Percentiles rank a stretch among this genome's conserved stretches.
These are phyloP conservation scores for Gonioctena quinquepunctata DNA, from an alignment of 1,140 invertebrate species.

Conservation along the genomic window DNA sequence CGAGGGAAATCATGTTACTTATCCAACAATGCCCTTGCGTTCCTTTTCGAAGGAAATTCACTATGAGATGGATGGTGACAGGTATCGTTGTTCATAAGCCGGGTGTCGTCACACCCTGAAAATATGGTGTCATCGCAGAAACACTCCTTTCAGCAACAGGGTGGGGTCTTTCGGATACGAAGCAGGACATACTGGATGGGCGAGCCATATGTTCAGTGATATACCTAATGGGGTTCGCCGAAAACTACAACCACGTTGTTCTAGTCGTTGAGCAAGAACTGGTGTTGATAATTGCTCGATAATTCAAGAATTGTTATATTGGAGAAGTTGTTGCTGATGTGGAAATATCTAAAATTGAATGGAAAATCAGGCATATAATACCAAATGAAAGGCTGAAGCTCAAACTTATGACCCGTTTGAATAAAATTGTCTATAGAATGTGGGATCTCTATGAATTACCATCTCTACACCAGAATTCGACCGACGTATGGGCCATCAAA, in stretches of 20 bases:
- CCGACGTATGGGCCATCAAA: neutral
- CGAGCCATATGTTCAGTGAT: conserved; percentile 4
- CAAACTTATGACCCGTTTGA: neutral
- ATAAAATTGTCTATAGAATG: neutral
- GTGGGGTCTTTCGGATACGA: neutral
- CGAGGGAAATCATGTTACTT: neutral
- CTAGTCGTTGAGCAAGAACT: conserved; percentile 9
- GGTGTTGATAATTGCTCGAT: conserved; percentile 11
- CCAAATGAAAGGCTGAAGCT: neutral
- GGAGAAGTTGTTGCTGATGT: neutral
- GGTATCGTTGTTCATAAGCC: conserved; percentile 9
- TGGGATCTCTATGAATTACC: neutral
- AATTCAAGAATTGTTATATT: conserved; percentile 13
- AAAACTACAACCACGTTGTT: conserved; percentile 5
- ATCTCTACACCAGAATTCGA: neutral
- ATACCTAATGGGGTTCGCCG: conserved; percentile 16
- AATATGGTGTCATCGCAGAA: neutral
- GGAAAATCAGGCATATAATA: neutral
- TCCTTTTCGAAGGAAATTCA: conserved; percentile 14
- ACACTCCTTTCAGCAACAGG: neutral
- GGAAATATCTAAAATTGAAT: neutral
- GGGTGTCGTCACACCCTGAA: neutral
- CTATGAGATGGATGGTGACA: conserved; percentile 14
- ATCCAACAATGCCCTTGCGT: conserved; percentile 15
- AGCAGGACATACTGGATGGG: neutral